Evolutionary conservation across 2,113 vertebrate species (phyloP), one percentile per base, ranked within the genome.

Genomic region (Microcebus ravelobensis): DNA sequence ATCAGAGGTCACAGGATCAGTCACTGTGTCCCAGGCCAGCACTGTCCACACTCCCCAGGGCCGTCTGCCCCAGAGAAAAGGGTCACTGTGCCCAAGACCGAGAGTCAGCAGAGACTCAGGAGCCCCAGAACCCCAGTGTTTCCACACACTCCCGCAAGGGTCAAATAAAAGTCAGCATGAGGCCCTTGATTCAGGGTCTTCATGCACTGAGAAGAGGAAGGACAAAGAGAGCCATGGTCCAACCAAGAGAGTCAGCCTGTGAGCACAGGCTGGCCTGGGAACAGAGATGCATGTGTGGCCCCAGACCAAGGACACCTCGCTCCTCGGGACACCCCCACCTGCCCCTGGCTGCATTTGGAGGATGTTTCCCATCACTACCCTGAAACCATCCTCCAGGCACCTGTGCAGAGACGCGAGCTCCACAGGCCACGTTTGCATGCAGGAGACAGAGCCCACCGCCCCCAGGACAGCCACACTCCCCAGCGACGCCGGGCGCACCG

Each of bases 381-480:
- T 18, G 5, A n/a, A n/a, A 20, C 2, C 23, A 10, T 36, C 21
- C 31, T 59, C 59, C 63, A 11, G 15, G 7, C 1, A n/a, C 67
- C 67, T n/a, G 17, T n/a, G n/a, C 8, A 9, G 55, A 65, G 29
- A 15, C 8, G 17, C 34, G 4, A 4, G 9, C 25, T 31, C 80
- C 18, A 27, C 45, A 65, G 12, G 8, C 5, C 13, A 39, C 9
- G 27, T 27, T 59, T 23, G n/a, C 6, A 87, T 27, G 59, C 23
- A 61, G 59, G 23, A 11, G 23, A 29, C 25, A 61, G 25, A 29
- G 9, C 59, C 59, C 59, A 29, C 1, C 1, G 23, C 31, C 71
- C 50, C 13, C 10, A 8, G 4, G 29, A 25, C 29, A 4, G 14
- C 2, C 10, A 4, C 34, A 17, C 31, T 20, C 23, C 5, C 17